Base-by-base conservation (phyloP, 2,888 invertebrate species). In the Oligia latruncula region DNA sequence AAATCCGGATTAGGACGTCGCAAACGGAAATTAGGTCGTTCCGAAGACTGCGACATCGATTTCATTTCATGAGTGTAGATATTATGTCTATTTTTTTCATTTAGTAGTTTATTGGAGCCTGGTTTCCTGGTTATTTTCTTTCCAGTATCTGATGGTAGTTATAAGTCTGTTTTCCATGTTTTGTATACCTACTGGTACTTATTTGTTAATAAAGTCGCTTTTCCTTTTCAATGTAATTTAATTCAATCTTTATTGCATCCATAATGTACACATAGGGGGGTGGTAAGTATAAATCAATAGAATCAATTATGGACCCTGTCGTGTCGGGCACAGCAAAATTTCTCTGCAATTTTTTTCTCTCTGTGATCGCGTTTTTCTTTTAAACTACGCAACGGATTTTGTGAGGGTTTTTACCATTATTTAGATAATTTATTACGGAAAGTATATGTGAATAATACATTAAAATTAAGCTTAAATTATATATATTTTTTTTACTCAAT, bases 11-110 rank as follows among this genome's bases (percentile, higher is more conserved):
- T 92, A 91, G 90, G 82, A 88, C 83, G 90, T 89, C 89, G 80
- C 85, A 77, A 82, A 77, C 88, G 89, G 91, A 92, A 94, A 94
- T 93, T 92, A 92, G 93, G 93, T 92, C 93, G 89, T 77, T 78
- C 13, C 49, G 52, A 83, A 87, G 83, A 85, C 82, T 80, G 55
- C 58, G 74, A 74, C 87, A 84, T 87, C 84, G 87, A 88, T 89
- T 84, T 82, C 55, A 64, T 82, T 88, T 75, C 35, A 29, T 55
- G 20, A 29, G 29, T 78, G 43, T n/a, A 23, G 55, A 49, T 49
- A 35, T n/a, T 49, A n/a, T n/a, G 20, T 46, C 2, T 46, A 13
- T n/a, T 72, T 52, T 23, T 52, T 74, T 71, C 15, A 4, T 65
- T 52, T 11, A 4, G 20, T 78, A 15, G 40, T 13, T 76, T 60